Base-by-base conservation (phyloP, 1,140 invertebrate species). In the Achroia grisella region DNA sequence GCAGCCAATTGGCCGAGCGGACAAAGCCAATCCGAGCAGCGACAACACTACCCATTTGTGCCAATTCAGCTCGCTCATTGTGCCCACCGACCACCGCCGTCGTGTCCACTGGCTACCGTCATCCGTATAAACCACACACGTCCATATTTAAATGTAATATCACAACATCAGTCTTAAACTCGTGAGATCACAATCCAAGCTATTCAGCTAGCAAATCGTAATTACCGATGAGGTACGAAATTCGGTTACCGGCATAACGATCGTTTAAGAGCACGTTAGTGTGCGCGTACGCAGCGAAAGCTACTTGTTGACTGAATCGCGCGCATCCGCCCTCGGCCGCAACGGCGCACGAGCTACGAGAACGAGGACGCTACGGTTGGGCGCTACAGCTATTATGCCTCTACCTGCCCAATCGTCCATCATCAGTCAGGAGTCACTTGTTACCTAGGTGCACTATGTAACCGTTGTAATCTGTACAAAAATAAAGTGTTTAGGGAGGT, bases 21-120 rank as follows among this genome's bases (percentile, higher is more conserved):
- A 82, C 81, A 85, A 79, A 80, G 78, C 81, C 78, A 85, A 82
- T 82, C 78, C 81, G 68, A 82, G 64, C 70, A 83, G 61, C 68
- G 72, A 70, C 75, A 81, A 69, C 76, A 80, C 74, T 70, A 81
- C 71, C 74, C 80, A 84, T 81, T 80, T 80, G 72, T 77, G 80
- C 75, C 77, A 81, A 81, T 81, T 82, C 74, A 65, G 62, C 62
- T 58, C 55, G 60, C 62, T 75, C 80, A 81, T 80, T 82, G 77
- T 82, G 63, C 62, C 59, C 17, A 23, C 17, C 52, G 32, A 51
- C 42, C 47, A 45, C 39, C 23, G 52, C 39, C 48, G 35, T 39
- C 57, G 60, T 3, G 61, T 60, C 56, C 51, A 35, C 33, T 43
- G 48, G 49, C 44, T 62, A 66, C 67, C 45, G 51, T 74, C 71